Evolutionary conservation across 2,888 invertebrate species (phyloP).

Genomic region (Nasonia oneida): DNA sequence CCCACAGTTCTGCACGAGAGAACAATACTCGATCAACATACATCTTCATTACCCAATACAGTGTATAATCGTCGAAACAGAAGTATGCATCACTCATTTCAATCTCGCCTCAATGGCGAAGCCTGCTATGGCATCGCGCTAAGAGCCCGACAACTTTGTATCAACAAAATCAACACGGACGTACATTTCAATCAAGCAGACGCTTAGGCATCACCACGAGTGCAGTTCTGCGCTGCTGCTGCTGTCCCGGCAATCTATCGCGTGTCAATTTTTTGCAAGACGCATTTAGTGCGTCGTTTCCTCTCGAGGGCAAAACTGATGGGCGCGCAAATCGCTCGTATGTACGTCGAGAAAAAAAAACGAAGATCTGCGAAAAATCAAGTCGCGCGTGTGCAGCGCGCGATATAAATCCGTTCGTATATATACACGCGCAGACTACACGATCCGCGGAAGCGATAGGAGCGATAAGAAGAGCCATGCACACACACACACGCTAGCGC

Average conservation of each 20-base stretch:
- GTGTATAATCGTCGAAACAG: neutral
- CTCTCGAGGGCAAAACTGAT: constrained; percentile 9
- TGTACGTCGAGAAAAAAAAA: neutral
- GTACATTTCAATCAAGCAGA: constrained; percentile 47
- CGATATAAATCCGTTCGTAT: neutral
- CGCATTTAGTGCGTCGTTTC: constrained; percentile 7
- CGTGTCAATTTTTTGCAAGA: constrained; percentile 25
- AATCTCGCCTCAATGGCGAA: neutral
- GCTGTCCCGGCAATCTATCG: neutral
- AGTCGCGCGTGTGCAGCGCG: neutral
- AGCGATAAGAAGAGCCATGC: constrained; percentile 21
- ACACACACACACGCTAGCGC: neutral
- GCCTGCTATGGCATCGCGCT: neutral
- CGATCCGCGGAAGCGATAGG: neutral
- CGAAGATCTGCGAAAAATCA: constrained; percentile 4
- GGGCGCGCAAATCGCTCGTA: constrained; percentile 8
- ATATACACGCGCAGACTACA: neutral
- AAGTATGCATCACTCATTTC: neutral
- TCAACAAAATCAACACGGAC: constrained; percentile 19
- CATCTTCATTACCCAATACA: neutral
- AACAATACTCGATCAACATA: neutral
- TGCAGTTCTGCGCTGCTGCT: neutral
- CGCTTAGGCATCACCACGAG: constrained; percentile 44
- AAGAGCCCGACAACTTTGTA: constrained; percentile 33
- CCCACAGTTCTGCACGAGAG: too few relatives aligned